Conservation (phyloP, 2,888 invertebrate genomes). For the Biston betularia region DNA sequence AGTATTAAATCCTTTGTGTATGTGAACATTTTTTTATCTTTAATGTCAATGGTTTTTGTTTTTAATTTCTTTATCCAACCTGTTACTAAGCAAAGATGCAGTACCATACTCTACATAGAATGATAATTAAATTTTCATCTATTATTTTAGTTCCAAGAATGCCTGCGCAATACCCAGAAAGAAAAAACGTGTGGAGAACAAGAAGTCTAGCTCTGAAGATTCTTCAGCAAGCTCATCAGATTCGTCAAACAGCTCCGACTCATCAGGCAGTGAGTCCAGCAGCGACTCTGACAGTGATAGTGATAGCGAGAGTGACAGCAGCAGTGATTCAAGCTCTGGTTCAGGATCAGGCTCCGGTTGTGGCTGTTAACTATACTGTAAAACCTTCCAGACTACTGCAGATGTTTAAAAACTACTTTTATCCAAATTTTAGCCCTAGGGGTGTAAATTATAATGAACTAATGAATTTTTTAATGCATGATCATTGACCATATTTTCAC, state of each 20-base stretch:
- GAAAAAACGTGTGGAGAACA: conserved; percentile 63
- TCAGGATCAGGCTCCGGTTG: conserved; percentile 48
- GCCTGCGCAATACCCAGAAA: conserved; percentile 74
- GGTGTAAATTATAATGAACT: too few relatives aligned
- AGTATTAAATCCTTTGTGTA: too few relatives aligned
- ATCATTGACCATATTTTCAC: too few relatives aligned
- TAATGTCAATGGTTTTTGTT: too few relatives aligned
- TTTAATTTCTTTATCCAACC: too few relatives aligned
- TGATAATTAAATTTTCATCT: neutral
- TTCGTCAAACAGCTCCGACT: conserved; percentile 65
- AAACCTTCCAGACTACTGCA: neutral
- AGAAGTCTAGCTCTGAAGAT: conserved; percentile 60
- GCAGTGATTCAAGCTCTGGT: conserved; percentile 60
- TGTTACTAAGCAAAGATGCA: too few relatives aligned
- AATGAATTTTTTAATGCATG: too few relatives aligned
- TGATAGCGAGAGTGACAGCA: conserved; percentile 67
- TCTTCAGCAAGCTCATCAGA: conserved; percentile 69
- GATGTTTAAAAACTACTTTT: too few relatives aligned
- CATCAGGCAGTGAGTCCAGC: conserved; percentile 63
- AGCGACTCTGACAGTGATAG: conserved; percentile 58
- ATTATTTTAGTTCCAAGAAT: conserved; percentile 60
- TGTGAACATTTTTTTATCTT: too few relatives aligned
- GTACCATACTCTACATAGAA: too few relatives aligned
- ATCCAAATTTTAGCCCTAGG: too few relatives aligned
- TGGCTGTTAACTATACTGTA: conserved; percentile 46